Base-by-base conservation (phyloP, 2,113 vertebrate genomes). In the Sterrhoptilus dennistouni region DNA sequence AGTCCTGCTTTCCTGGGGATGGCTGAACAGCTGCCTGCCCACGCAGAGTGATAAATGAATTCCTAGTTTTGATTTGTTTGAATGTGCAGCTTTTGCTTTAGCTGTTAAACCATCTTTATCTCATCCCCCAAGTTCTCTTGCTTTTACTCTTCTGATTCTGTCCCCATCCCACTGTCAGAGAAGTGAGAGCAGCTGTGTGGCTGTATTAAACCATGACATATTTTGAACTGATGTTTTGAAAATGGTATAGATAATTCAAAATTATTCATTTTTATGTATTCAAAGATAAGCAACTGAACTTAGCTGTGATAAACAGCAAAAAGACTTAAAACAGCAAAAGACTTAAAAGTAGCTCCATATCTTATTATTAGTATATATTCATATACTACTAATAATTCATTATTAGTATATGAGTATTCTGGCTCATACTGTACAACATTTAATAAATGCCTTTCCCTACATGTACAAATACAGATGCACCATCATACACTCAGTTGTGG, bases 141-240 rank as follows among this genome's bases (percentile, higher is more conserved):
- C 31, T 70, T 56, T 70, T 36, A 23, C 18, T 70, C 56, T 49
- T 70, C 49, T 49, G 22, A 36, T 40, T 69, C 25, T 63, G 25
- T 6, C 29, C n/a, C 21, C 18, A 42, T 42, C 25, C n/a, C 47
- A 40, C 25, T 35, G 7, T 27, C 31, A 83, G 47, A 54, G 40
- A 47, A 65, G n/a, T 25, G 47, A 83, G n/a, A 61, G 17, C 21
- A 89, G 54, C 47, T 83, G 25, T 33, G 40, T 47, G 25, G 21
- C 29, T 76, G 9, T 5, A 53, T 69, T 54, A 76, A 83, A 61
- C 17, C n/a, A 31, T 14, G 25, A 47, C 24, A 53, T 8, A 35
- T 69, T 76, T 94, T 86, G 71, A 87, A 90, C 47, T 60, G 59
- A 61, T 74, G 60, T 69, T 77, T 93, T 87, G 80, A 95, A 95